Base-by-base conservation (phyloP, 2,888 invertebrate genomes). In the Acanthosepion lycidas region DNA sequence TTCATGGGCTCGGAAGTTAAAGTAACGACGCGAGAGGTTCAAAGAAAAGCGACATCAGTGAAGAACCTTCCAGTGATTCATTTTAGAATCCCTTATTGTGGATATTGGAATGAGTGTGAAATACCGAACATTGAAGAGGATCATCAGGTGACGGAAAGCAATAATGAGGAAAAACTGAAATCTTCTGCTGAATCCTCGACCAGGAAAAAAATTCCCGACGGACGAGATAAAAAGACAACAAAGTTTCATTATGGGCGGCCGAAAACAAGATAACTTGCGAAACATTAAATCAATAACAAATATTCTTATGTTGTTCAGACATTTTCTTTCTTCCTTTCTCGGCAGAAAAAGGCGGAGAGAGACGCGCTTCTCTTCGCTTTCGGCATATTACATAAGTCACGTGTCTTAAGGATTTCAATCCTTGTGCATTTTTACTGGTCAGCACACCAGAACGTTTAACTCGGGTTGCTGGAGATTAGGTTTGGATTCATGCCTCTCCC, bases 1-100 rank as follows among this genome's bases (percentile, higher is more conserved):
- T 33, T 78, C 3, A n/a, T 18, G n/a, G 15, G n/a, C 5, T 5
- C 4, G n/a, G n/a, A n/a, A 0, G 5, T n/a, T 5, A 33, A n/a
- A 33, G 33, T 78, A 33, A 33, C 5, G 15, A n/a, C n/a, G 1
- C 78, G 33, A 78, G 33, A 78, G n/a, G 33, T n/a, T 15, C 78
- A 78, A 33, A 33, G 15, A 2, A 78, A 78, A 12, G n/a, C 5
- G 4, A 78, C 12, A 3, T 9, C n/a, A n/a, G 33, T 33, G 1
- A 78, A 78, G 78, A 78, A n/a, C 15, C 4, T n/a, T 33, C 12
- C n/a, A 12, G 33, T 78, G 78, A 78, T 78, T 15, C 12, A 78
- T n/a, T 78, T 78, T 78, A 78, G 33, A 18, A 78, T 78, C 33
- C 78, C 78, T 15, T n/a, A n/a, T n/a, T n/a, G 78, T 78, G 78